phyloP scores from a whole-genome alignment of 1,140 invertebrate genomes.

The Bathynomus jamesi region DNA sequence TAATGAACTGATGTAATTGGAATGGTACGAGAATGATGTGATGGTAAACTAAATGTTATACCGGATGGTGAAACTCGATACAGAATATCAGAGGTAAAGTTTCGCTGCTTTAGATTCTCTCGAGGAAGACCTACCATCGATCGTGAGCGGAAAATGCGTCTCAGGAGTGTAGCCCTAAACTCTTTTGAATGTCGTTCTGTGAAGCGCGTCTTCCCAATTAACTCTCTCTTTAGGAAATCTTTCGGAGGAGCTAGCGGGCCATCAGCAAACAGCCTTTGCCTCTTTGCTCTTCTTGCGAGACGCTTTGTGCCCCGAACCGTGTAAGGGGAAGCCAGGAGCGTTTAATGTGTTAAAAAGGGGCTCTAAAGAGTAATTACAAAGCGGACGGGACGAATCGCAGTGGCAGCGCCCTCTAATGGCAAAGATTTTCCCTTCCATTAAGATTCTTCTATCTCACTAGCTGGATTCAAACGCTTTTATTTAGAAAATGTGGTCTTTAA shows the following conservation, averaged over 20 bases:
- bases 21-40: too few species aligned
- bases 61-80: too few species aligned
- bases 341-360: conserved; percentile 33
- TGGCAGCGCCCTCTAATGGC: neutral
- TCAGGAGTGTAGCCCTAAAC: neutral
- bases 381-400: neutral
- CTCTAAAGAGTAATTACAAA: conserved; percentile 26
- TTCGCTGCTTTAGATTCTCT: too few species aligned
- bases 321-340: conserved; percentile 22
- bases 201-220: neutral
- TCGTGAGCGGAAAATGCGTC: neutral
- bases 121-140: neutral
- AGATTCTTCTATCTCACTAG: too few species aligned
- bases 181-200: neutral
- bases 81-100: too few species aligned
- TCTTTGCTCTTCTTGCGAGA: conserved; percentile 1
- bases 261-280: neutral
- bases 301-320: conserved; percentile 25
- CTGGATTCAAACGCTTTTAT: too few species aligned
- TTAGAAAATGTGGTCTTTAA: too few species aligned
- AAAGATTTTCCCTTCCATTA: neutral
- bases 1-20: too few species aligned
- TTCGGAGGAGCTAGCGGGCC: neutral
- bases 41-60: too few species aligned
- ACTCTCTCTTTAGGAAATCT: neutral